These are phyloP conservation scores for Urocitellus parryii DNA, from an alignment of 2,113 vertebrate species.

Conservation along the genomic window DNA sequence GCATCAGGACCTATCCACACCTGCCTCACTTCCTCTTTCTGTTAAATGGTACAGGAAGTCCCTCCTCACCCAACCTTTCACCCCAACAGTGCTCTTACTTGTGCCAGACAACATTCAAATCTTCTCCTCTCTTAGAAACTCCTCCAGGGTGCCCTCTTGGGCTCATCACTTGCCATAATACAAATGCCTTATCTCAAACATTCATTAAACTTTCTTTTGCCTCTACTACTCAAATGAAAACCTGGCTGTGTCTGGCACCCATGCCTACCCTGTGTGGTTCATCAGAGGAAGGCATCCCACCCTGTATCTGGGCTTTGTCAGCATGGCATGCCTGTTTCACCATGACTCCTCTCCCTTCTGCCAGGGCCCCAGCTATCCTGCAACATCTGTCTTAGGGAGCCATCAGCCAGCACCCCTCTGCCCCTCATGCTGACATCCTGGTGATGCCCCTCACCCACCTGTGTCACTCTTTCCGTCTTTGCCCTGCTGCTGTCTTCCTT, in stretches of 20 bases:
- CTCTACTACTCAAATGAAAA: background rate
- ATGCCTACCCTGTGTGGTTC: too few species aligned
- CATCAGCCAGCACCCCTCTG: background rate
- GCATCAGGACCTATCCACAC: too few species aligned
- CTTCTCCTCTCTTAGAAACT: accelerated
- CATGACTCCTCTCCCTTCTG: background rate
- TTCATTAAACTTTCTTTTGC: background rate
- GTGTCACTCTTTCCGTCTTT: background rate
- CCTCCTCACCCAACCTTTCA: background rate
- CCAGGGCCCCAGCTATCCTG: background rate
- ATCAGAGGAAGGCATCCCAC: background rate
- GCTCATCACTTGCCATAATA: background rate
- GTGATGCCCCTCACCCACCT: background rate
- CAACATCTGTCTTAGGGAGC: background rate
- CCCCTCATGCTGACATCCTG: background rate
- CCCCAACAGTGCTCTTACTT: background rate
- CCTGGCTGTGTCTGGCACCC: too few species aligned
- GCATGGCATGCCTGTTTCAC: background rate
- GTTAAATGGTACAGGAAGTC: background rate
- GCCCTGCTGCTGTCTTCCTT: accelerated
- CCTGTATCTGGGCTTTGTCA: background rate
- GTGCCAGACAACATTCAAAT: background rate
- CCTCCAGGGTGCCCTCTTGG: background rate
- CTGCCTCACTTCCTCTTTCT: background rate
- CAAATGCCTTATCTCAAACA: background rate